Conservation (phyloP, 2,888 invertebrate species). For the Ischnura elegans region DNA sequence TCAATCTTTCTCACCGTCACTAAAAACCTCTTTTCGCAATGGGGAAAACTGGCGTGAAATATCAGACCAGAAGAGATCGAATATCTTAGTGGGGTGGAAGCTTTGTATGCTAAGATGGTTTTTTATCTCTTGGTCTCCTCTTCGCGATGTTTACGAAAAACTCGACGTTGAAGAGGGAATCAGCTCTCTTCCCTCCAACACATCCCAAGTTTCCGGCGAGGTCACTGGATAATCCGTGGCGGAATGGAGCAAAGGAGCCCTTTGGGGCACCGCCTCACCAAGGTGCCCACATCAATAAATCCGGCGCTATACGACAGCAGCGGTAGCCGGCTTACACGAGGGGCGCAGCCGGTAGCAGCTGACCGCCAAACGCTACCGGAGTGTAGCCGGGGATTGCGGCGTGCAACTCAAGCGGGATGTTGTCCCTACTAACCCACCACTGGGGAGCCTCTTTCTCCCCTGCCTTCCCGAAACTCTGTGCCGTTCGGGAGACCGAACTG, state of each 20-base stretch:
- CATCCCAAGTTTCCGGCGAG: not conserved
- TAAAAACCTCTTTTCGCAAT: not conserved
- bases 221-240: not conserved
- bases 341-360: not conserved
- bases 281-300: not conserved
- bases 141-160: not conserved
- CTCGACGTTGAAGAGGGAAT: not conserved
- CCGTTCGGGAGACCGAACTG: not conserved
- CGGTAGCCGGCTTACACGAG: not conserved
- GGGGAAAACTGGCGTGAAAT: not conserved
- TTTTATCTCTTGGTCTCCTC: not conserved
- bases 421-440: not conserved
- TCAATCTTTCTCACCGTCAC: conserved; percentile 21
- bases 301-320: not conserved
- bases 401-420: not conserved
- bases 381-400: not conserved
- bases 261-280: not conserved
- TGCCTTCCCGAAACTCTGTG: not conserved
- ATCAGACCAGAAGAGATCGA: not conserved
- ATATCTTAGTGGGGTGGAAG: not conserved
- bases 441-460: too few species aligned
- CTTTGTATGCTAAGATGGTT: not conserved
- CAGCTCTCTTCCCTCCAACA: too few species aligned
- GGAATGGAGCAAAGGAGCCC: not conserved
- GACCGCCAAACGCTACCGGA: not conserved